Percentiles rank a stretch among this genome's conserved stretches.
Conservation (phyloP, 2,797 vertebrate genomes). For the Setipinna tenuifilis region DNA sequence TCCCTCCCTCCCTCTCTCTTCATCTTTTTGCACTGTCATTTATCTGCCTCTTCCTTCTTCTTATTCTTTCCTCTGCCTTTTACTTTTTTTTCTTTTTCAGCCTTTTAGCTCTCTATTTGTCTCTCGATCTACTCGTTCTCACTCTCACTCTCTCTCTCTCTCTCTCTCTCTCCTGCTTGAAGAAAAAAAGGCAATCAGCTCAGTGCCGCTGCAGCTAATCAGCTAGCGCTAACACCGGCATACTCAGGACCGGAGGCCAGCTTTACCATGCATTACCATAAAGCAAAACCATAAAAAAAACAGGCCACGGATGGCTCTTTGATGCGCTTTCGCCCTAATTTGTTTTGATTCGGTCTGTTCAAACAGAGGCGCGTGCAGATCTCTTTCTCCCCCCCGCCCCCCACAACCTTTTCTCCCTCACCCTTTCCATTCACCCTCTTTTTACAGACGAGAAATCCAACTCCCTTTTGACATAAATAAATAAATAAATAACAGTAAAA, state of each 20-base stretch:
- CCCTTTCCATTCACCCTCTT: slow-evolving; percentile 17
- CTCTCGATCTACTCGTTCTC: background rate
- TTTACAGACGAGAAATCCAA: background rate
- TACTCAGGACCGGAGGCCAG: slow-evolving; percentile 12
- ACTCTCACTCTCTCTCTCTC: background rate
- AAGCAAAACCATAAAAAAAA: slow-evolving; percentile 29
- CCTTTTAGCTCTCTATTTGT: background rate
- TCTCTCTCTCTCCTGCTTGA: background rate
- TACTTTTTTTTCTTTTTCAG: background rate
- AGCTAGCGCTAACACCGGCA: slow-evolving; percentile 25
- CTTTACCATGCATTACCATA: slow-evolving; percentile 43
- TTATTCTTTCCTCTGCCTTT: background rate
- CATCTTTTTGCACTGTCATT: background rate
- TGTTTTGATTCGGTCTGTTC: slow-evolving; percentile 44
- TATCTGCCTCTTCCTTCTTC: background rate
- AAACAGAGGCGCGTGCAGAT: slow-evolving; percentile 34
- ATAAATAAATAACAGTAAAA: slow-evolving; percentile 1
- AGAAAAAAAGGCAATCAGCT: slow-evolving; percentile 40
- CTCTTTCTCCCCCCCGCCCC: background rate
- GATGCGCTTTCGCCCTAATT: slow-evolving; percentile 46
- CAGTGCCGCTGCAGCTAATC: slow-evolving; percentile 18
- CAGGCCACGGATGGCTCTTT: slow-evolving; percentile 34
- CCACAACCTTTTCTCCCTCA: background rate
- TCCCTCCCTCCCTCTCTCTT: background rate
- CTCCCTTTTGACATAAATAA: background rate